Percentiles rank a stretch among this genome's conserved stretches.
Conservation (phyloP, 2,797 vertebrate species). For the Masticophis lateralis region DNA sequence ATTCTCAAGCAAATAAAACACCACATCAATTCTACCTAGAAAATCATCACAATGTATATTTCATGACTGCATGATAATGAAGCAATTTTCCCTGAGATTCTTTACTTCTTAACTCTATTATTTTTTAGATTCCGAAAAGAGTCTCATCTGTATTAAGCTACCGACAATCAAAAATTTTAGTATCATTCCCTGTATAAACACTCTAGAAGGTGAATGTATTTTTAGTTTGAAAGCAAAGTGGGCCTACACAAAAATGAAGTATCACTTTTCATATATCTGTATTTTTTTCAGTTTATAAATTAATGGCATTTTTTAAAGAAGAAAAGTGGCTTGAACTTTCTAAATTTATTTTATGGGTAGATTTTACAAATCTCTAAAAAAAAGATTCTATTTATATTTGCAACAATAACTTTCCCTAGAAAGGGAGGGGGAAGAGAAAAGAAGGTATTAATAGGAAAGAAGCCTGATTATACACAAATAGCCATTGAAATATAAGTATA, state of each 20-base stretch:
- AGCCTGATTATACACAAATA: background rate
- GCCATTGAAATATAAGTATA: background rate
- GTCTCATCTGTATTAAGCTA: background rate
- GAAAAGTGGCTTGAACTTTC: background rate
- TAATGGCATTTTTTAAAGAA: background rate
- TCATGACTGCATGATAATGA: background rate
- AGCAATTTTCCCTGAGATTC: background rate
- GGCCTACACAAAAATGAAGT: background rate
- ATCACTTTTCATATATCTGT: background rate
- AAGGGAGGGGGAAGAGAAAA: background rate
- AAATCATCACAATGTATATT: background rate
- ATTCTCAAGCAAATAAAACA: background rate
- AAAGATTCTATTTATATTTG: background rate
- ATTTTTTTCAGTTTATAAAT: background rate
- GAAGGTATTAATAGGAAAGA: background rate
- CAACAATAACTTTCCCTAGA: background rate
- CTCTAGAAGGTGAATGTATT: background rate
- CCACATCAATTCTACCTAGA: background rate
- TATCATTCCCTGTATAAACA: background rate
- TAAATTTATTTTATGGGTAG: background rate
- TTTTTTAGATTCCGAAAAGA: background rate
- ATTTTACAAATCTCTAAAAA: background rate
- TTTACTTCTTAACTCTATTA: background rate
- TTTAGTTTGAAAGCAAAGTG: background rate
- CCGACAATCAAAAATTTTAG: background rate